These are phyloP conservation scores for Salpingus planirostris DNA, from an alignment of 2,888 invertebrate genomes.

Conservation along the genomic window DNA sequence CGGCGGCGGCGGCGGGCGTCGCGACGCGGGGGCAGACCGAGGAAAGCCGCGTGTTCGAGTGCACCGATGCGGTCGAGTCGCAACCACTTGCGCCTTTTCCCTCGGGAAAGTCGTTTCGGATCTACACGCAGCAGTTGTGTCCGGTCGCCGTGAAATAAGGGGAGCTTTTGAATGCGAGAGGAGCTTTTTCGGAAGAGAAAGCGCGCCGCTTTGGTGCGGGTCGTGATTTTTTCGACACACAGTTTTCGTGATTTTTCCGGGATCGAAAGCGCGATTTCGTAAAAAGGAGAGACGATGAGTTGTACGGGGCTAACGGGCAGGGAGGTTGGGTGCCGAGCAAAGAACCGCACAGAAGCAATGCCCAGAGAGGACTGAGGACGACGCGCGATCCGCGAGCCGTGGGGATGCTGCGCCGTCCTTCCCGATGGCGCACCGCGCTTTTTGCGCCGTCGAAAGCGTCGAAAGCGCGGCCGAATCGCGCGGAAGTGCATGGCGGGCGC, in stretches of 20 bases:
- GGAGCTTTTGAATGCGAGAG: too few species aligned
- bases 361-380: constrained; percentile 34
- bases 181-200: constrained; percentile 24
- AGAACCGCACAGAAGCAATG: constrained; percentile 34
- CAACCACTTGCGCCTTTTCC: too few species aligned
- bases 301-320: constrained; percentile 30
- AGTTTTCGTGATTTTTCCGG: too few species aligned
- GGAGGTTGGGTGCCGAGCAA: constrained; percentile 33
- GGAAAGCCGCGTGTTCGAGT: constrained; percentile 18
- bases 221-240: too few species aligned
- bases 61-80: constrained; percentile 13
- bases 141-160: too few species aligned
- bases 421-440: constrained; percentile 14
- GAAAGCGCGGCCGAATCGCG: too few species aligned
- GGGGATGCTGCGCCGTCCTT: constrained; percentile 29
- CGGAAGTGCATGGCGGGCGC: too few species aligned
- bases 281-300: constrained; percentile 18
- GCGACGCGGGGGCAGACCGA: constrained; percentile 12
- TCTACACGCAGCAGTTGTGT: too few species aligned
- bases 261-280: too few species aligned
- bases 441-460: constrained; percentile 14
- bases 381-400: constrained; percentile 14
- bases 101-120: too few species aligned
- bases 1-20: too few species aligned
- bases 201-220: too few species aligned